Base-by-base conservation (phyloP, 2,888 invertebrate species). In the Coleophora deauratella region DNA sequence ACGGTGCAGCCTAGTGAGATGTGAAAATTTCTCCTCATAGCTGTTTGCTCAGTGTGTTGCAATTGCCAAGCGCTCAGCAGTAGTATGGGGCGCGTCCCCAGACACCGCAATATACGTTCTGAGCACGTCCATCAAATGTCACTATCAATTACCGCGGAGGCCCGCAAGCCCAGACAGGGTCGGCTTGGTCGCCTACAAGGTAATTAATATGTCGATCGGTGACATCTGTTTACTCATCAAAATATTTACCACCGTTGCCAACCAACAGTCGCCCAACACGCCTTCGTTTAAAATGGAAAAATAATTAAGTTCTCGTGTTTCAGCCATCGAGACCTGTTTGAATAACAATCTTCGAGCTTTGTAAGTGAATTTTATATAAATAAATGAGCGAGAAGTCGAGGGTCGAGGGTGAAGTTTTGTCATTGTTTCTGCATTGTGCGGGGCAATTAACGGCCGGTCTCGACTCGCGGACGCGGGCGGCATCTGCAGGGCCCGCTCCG, bases 351-450 rank as follows among this genome's bases (percentile, higher is more conserved):
- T 76, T 66, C 70, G 64, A 72, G 62, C 54, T 66, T 62, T 66
- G 74, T 80, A 81, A 84, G 75, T 80, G 76, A 81, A 77, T 84
- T 84, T 82, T 77, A 78, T 80, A 82, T 81, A 79, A 79, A 78
- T 81, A 79, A 79, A 78, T 82, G 63, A 73, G 73, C 69, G 72
- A 71, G 66, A 72, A 68, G 66, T 70, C 62, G 69, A 57, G 61
- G 67, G 70, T 68, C 66, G 66, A 70, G 70, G 57, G 56, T 65
- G 61, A 81, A 84, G 72, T 81, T 84, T 79, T 80, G 78, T 79
- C 77, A 82, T 84, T 84, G 84, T 84, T 82, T 77, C 75, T 72
- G 72, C 80, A 82, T 82, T 80, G 80, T 75, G 70, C 76, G 66
- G 60, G 75, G 84, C 84, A 84, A 84, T 84, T 84, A 84, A 80